Conservation (phyloP, 2,888 invertebrate genomes). For the Deroplatys truncata region DNA sequence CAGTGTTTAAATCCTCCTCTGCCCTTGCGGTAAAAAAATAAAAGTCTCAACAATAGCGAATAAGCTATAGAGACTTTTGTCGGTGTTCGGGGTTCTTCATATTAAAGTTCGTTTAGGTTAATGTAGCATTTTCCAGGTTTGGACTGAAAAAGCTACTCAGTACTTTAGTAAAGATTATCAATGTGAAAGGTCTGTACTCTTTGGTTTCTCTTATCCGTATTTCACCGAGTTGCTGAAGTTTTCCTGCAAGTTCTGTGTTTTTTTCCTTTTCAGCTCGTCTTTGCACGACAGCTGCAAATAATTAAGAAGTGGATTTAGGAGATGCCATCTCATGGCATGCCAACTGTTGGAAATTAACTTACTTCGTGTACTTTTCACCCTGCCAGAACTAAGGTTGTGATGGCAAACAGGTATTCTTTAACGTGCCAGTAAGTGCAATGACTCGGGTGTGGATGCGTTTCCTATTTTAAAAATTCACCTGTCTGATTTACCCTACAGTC, state of each 20-base stretch:
- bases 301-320: not conserved
- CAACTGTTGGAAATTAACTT: not conserved
- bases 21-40: no score
- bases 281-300: not conserved
- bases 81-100: no score
- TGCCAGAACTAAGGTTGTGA: not conserved
- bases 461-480: not conserved
- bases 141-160: no score
- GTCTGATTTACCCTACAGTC: not conserved
- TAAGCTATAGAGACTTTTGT: no score
- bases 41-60: no score
- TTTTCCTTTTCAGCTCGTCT: not conserved
- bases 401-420: not conserved
- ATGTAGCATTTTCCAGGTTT: no score
- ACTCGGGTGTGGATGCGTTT: not conserved
- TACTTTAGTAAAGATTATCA: no score
- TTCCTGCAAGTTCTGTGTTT: not conserved
- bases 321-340: not conserved
- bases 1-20: no score
- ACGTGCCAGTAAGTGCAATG: not conserved
- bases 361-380: not conserved
- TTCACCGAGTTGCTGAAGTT: not conserved
- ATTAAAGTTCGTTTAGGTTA: no score
- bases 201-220: not conserved
- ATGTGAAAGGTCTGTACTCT: no score